Evolutionary conservation across 1,140 invertebrate species (phyloP), one percentile per base, ranked within the genome.

Genomic region (Drosophila athabasca): DNA sequence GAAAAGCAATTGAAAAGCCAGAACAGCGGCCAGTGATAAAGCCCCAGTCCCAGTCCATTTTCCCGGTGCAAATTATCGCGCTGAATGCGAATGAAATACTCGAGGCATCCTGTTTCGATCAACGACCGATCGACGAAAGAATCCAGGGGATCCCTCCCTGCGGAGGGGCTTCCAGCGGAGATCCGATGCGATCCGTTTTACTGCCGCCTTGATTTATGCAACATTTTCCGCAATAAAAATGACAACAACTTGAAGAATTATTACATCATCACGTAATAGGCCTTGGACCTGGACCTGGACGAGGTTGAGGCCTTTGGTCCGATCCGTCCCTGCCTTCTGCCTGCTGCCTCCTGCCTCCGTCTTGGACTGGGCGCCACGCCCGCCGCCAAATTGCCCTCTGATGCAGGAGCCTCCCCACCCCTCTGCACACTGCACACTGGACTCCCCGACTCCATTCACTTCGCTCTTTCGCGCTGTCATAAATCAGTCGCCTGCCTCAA

Each of bases 251-350:
- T 62, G 50, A 88, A 87, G 83, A 87, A 87, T 82, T 87, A 87
- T 87, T 87, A 87, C 82, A 87, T 87, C 82, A 87, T 87, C 82
- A 87, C 78, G 70, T 87, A 87, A 87, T 82, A 69, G 82, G 79
- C 78, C 68, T 74, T 50, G 50, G 51, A 65, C 59, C 55, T 31
- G 17, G 17, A 19, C 17, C 0, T 19, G 54, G 53, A 62, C 58
- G 54, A 59, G 60, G 44, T 55, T 64, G 53, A 54, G 48, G 53
- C 50, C 59, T 44, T 51, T 53, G 11, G 11, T 13, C 35, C 11
- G 35, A 11, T 13, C 35, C 29, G 13, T n/a, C 19, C 35, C 24
- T 29, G 17, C 31, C 24, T 26, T 0, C 24, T 0, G 24, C 17
- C 17, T 19, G 17, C 17, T 19, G 17, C 24, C 2, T 24, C 44